Evolutionary conservation across 2,888 invertebrate genomes (phyloP), one percentile per base, ranked within the genome.

Genomic region (Cotesia congregata): DNA sequence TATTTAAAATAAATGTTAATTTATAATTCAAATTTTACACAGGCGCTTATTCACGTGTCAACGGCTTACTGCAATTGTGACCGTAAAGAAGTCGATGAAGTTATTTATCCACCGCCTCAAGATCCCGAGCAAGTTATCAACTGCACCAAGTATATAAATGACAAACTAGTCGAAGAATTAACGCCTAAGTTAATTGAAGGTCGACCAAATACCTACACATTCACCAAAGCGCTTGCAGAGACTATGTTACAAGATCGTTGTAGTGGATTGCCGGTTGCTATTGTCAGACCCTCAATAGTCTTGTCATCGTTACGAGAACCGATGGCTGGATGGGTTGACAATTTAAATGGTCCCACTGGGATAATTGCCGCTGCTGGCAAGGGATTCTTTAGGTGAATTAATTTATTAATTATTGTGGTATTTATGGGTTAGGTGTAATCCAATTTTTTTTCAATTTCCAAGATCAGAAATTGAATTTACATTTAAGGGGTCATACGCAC

Each of bases 21-120:
- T n/a, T 20, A 15, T 62, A 6, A 67, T 75, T 5, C 9, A 76
- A 73, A 41, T 69, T 38, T 65, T 75, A 77, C 80, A 82, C 82
- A 92, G 92, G 91, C 92, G 0, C 88, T 93, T 75, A 91, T 94
- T 9, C 94, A 94, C 85, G 93, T 94, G 1, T 94, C 94, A 5
- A 94, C 94, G 41, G 94, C 94, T 3, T 94, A 94, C 86, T 93
- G 94, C 80, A 94, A 94, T 88, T 94, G 94, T 89, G 92, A 94
- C 74, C 89, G 90, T 38, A 90, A 90, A 72, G 92, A 92, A 67
- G 92, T 93, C 5, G 91, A 91, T 41, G 93, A 93, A 83, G 88
- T 90, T 71, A 90, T 94, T 41, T 94, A 94, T 78, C 90, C 91
- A 70, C 88, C 91, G 6, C 90, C 91, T 0, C 90, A 90, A 61